A percentile compares a stretch with the other conserved stretches of the same genome.
Evolutionary conservation across 2,888 invertebrate species (phyloP).

Genomic region (Hecatera dysodea): DNA sequence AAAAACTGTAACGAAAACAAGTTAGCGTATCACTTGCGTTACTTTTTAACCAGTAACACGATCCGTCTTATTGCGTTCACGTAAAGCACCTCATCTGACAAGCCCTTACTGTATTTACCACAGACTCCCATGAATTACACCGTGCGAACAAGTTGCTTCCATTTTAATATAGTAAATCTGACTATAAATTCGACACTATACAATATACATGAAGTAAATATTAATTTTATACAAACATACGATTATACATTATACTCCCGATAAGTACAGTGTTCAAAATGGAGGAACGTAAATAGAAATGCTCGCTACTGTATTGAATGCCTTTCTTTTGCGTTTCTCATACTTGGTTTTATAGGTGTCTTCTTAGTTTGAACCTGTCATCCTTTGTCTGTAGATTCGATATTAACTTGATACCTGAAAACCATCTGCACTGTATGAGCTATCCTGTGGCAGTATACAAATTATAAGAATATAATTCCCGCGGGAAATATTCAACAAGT

Average conservation of each 20-base stretch:
- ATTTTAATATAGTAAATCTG: conserved; percentile 41
- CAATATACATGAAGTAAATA: conserved; percentile 43
- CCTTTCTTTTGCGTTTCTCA: conserved; percentile 15
- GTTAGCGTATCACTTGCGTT: background rate
- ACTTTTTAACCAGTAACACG: background rate
- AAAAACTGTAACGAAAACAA: background rate
- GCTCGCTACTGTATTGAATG: background rate
- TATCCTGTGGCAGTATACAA: background rate
- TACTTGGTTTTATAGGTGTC: background rate
- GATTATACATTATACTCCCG: conserved; percentile 28
- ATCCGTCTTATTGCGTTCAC: background rate
- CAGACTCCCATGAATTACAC: conserved; percentile 21
- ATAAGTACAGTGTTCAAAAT: conserved; percentile 7
- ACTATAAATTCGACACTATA: conserved; percentile 40
- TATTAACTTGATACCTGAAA: background rate
- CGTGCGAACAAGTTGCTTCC: conserved; percentile 44
- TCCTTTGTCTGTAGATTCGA: conserved; percentile 1
- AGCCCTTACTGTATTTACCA: background rate
- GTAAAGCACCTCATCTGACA: background rate
- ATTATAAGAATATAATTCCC: background rate
- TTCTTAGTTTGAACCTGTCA: background rate
- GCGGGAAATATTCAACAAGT: background rate
- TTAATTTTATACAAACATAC: conserved; percentile 39
- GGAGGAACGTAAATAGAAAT: background rate
- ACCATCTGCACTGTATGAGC: background rate